Base-by-base conservation (phyloP, 2,888 invertebrate species). In the Bombylius major region DNA sequence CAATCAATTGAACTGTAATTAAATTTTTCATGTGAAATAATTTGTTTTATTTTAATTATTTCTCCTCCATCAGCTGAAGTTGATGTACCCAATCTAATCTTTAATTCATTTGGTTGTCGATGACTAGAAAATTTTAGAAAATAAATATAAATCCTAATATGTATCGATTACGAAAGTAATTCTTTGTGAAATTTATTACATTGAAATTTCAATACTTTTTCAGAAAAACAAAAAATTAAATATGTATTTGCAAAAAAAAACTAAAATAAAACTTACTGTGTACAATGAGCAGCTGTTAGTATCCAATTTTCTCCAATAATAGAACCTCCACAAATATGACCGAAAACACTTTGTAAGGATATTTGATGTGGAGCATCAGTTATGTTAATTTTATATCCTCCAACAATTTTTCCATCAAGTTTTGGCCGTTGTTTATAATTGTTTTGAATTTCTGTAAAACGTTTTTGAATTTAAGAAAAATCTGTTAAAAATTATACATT, bases 71-170 rank as follows among this genome's bases (percentile, higher is more conserved):
- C 49, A 1, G 70, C 65, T 23, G 69, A 73, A 45, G 72, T 75
- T 0, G 79, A 76, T 6, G 79, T 79, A 3, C 83, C 83, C 11
- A 78, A 75, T 0, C 82, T 78, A 1, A 83, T 67, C 45, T 63
- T 66, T 4, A 73, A 50, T 0, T 61, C 58, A 4, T 66, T 62
- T 1, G 69, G 62, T 0, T 62, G 63, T 52, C 65, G 67, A 0
- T 68, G 66, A 55, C 73, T 72, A 12, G 31, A 57, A 59, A 36
- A 36, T 36, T n/a, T 36, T 5, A 36, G 34, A 8, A 7, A 36
- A 36, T 7, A 36, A 36, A 36, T 7, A 36, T 1, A 36, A 36
- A 36, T 7, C 1, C 5, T 3, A 23, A 39, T 45, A 45, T 13
- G 44, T 32, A 52, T 46, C 34, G 34, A 7, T 47, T n/a, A n/a